These are phyloP conservation scores for Desmophyllum pertusum DNA, from an alignment of 92 coral and sea anemone genomes.

Conservation along the genomic window DNA sequence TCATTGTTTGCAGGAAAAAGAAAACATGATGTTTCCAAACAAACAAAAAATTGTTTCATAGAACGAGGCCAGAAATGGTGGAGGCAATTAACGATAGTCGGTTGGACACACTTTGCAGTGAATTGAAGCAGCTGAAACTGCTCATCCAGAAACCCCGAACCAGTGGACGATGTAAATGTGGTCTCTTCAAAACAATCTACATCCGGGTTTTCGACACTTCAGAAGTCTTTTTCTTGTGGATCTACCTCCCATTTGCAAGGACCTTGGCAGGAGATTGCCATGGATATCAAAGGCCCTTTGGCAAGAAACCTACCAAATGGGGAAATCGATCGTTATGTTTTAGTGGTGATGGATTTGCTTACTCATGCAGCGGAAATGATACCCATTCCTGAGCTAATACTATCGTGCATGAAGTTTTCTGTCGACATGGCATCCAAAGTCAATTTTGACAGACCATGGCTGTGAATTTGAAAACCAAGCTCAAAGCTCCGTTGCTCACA, in stretches of 20 bases:
- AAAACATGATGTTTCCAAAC: no score
- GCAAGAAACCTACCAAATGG: slow-evolving; percentile 37
- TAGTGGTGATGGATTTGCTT: slow-evolving; percentile 45
- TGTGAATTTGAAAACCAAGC: slow-evolving; percentile 48
- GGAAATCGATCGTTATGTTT: slow-evolving; percentile 50
- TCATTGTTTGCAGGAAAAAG: no score
- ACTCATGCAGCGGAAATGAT: slow-evolving; percentile 56
- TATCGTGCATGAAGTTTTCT: slow-evolving; percentile 46
- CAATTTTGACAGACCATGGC: slow-evolving; percentile 39
- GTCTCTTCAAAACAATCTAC: slow-evolving; percentile 54
- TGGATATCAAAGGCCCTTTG: slow-evolving; percentile 61
- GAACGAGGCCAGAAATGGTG: no score
- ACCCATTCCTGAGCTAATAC: slow-evolving; percentile 51
- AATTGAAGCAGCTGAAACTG: no score
- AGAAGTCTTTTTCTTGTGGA: no score
- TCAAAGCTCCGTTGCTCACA: slow-evolving; percentile 26
- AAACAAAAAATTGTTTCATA: no score
- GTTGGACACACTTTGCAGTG: no score
- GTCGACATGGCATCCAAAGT: slow-evolving; percentile 57
- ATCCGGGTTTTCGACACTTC: no score
- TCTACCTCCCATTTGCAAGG: no score
- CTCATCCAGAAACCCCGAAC: no score
- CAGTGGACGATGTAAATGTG: no score
- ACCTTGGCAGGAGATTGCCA: slow-evolving; percentile 59
- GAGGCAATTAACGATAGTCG: no score